Evolutionary conservation across 53 echinoderm and acorn worm species (phyloP).

Genomic region (Mesocentrotus franciscanus): DNA sequence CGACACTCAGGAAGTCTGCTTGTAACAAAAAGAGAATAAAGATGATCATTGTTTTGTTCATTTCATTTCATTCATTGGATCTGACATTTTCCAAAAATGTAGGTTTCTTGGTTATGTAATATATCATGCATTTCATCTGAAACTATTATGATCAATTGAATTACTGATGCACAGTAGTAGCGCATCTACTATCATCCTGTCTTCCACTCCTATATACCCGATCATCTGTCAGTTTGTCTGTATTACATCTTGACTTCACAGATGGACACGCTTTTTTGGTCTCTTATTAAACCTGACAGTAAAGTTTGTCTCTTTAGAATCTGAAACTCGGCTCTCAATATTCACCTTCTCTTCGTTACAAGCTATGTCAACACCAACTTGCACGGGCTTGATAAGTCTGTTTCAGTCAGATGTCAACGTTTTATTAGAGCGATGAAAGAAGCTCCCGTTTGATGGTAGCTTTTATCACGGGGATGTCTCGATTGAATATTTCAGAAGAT

Average conservation of each 20-base stretch:
- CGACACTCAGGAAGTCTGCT: background rate
- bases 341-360: conserved; percentile 42
- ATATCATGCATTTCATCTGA: background rate
- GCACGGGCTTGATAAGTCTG: conserved; percentile 21
- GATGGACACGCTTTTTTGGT: background rate
- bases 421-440: conserved; percentile 27
- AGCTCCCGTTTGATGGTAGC: conserved; percentile 6
- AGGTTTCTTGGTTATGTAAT: background rate
- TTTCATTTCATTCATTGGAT: background rate
- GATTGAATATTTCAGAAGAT: background rate
- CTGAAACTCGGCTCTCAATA: conserved; percentile 35
- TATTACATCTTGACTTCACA: background rate
- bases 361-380: conserved; percentile 41
- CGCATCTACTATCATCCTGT: background rate
- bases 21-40: background rate
- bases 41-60: background rate
- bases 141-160: background rate
- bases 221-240: background rate
- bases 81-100: background rate
- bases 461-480: background rate
- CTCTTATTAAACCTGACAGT: conserved; percentile 43
- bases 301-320: conserved; percentile 17
- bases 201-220: background rate
- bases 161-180: background rate
- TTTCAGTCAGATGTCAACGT: conserved; percentile 46